Evolutionary conservation across 92 coral and sea anemone genomes (phyloP).

Genomic region (Zoanthus solanderi): DNA sequence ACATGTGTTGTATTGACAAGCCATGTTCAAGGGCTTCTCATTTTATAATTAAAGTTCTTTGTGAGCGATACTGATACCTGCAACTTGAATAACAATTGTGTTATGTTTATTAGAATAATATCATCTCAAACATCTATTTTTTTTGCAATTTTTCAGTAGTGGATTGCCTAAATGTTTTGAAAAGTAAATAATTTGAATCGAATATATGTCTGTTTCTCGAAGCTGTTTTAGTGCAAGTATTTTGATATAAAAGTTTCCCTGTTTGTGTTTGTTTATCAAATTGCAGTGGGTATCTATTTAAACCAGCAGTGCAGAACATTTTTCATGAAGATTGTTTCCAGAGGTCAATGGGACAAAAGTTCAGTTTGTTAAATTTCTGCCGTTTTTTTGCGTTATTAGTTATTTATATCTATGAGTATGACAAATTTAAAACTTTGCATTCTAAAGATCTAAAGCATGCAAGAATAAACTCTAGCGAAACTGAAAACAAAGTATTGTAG

Average conservation of each 20-base stretch:
- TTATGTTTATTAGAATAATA: conserved; percentile 25
- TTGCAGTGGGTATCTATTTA: neutral
- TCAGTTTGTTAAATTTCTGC: neutral
- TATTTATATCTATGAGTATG: neutral
- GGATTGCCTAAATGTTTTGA: neutral
- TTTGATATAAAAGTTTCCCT: neutral
- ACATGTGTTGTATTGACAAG: neutral
- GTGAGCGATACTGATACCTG: conserved; percentile 28
- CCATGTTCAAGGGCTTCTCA: conserved; percentile 19
- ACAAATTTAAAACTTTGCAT: neutral
- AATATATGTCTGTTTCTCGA: neutral
- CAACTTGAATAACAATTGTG: neutral
- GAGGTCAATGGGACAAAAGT: neutral
- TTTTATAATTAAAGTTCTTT: conserved; percentile 27
- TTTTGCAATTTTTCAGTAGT: neutral
- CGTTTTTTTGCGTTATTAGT: neutral
- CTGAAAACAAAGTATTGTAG: neutral
- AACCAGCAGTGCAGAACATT: neutral
- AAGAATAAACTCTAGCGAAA: neutral
- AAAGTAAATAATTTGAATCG: neutral
- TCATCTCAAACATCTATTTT: neutral
- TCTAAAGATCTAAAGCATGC: neutral
- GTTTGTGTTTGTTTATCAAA: neutral
- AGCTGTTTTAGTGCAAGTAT: neutral
- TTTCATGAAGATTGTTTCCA: neutral